Evolutionary conservation across 2,888 invertebrate genomes (phyloP).

Genomic region (Oscheius sp.): DNA sequence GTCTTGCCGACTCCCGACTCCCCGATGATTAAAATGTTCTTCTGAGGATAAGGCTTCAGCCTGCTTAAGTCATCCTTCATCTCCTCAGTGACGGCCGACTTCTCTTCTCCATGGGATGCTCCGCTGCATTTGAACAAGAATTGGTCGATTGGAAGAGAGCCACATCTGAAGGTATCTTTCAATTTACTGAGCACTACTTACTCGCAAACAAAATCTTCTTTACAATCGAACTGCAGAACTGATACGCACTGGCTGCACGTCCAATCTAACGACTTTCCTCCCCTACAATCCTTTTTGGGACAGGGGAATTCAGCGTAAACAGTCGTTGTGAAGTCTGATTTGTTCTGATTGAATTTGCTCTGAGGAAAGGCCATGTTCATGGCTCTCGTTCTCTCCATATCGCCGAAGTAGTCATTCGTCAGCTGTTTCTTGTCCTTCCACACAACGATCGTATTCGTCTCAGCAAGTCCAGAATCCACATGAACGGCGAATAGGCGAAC

Average conservation of each 20-base stretch:
- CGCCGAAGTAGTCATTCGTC: no score
- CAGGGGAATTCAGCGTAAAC: neutral
- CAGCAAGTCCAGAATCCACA: no score
- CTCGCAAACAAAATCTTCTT: neutral
- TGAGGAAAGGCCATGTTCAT: no score
- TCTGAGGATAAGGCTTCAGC: neutral
- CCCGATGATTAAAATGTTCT: neutral
- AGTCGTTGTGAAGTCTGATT: no score
- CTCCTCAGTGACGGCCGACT: neutral
- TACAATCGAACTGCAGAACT: neutral
- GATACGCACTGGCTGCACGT: neutral
- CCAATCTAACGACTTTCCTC: neutral
- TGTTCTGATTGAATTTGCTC: no score
- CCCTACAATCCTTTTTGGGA: neutral
- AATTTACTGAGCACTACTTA: neutral
- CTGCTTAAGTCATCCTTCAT: neutral
- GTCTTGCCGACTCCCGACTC: constrained; percentile 11
- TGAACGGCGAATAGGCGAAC: no score
- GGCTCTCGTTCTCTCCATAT: no score
- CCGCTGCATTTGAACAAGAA: neutral
- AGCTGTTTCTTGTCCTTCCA: no score
- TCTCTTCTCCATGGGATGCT: neutral
- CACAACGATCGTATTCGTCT: no score
- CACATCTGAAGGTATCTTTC: constrained; percentile 1
- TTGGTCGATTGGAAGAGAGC: neutral